Evolutionary conservation across 2,113 vertebrate genomes (phyloP), one percentile per base, ranked within the genome.

Genomic region (Pogona vitticeps): DNA sequence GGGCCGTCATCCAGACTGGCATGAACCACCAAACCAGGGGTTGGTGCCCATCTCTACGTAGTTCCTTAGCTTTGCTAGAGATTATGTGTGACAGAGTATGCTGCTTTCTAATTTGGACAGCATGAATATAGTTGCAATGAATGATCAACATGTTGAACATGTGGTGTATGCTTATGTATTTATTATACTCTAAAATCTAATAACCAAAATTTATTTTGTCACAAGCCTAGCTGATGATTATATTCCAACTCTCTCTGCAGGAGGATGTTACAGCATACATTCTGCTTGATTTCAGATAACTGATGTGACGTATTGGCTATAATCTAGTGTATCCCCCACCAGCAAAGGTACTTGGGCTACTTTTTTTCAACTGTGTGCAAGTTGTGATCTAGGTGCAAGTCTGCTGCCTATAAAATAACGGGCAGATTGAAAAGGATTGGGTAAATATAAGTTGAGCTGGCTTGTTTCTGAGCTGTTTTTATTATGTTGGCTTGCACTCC

Each of bases 401-500:
- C 61, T 26, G 84, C 36, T 59, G 0, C 76, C 56, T 52, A 38
- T 67, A 61, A 18, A 78, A 70, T 76, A 85, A 88, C n/a, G 68
- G 89, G 33, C 56, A 83, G 0, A 0, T 80, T 88, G 73, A 89
- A 80, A 40, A 75, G n/a, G 52, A 87, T 17, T 75, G 42, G 90
- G 33, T 58, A 90, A 90, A 85, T 23, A 65, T 90, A 86, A 80
- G 83, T 91, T 2, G 0, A 92, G 79, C 58, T 46, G 78, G 72
- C 78, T 92, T 89, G 33, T 90, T 52, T 81, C 83, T 72, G 70
- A 36, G 56, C 79, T 91, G 84, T 92, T 94, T 92, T 91, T 82
- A 88, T 90, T 77, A 90, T 76, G 87, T 91, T 89, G 73, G 75
- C 88, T 79, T 26, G 20, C 75, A 77, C 87, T 89, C 93, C 91